Conservation (phyloP, 2,888 invertebrate species). For the Dynastes hyllus region DNA sequence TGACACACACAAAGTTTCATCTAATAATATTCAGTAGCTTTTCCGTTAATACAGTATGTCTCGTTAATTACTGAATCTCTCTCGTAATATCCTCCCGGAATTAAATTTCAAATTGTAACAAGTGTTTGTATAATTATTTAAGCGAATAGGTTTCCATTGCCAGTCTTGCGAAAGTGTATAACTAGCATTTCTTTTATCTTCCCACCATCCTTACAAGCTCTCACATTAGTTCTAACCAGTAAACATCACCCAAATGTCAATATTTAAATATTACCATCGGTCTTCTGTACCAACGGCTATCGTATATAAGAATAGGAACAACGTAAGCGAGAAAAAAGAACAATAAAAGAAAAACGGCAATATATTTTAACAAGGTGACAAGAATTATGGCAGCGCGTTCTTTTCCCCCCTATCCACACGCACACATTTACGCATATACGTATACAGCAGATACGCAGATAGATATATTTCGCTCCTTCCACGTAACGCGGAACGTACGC, state of each 20-base stretch:
- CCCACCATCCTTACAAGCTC: too few relatives aligned
- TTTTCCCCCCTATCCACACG: constrained; percentile 32
- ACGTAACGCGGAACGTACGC: constrained; percentile 53
- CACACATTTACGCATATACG: constrained; percentile 1
- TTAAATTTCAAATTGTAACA: too few relatives aligned
- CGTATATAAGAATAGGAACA: not conserved
- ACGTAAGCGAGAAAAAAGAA: constrained; percentile 29
- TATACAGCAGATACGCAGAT: constrained; percentile 8
- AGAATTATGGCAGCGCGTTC: constrained; percentile 50
- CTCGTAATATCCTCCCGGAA: too few relatives aligned
- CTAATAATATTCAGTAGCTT: too few relatives aligned
- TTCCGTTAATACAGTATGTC: too few relatives aligned
- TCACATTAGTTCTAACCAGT: not conserved
- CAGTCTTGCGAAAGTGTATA: too few relatives aligned
- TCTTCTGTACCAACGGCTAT: constrained; percentile 26
- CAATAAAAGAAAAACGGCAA: constrained; percentile 48
- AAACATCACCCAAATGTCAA: constrained; percentile 17
- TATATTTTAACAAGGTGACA: constrained; percentile 53
- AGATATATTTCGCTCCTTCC: constrained; percentile 32
- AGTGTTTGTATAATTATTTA: too few relatives aligned
- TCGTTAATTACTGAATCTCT: too few relatives aligned
- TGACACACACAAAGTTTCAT: too few relatives aligned
- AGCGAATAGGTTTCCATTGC: too few relatives aligned
- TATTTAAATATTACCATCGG: constrained; percentile 27
- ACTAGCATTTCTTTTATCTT: too few relatives aligned